Conservation (phyloP, 2,888 invertebrate species). For the Labia minor region DNA sequence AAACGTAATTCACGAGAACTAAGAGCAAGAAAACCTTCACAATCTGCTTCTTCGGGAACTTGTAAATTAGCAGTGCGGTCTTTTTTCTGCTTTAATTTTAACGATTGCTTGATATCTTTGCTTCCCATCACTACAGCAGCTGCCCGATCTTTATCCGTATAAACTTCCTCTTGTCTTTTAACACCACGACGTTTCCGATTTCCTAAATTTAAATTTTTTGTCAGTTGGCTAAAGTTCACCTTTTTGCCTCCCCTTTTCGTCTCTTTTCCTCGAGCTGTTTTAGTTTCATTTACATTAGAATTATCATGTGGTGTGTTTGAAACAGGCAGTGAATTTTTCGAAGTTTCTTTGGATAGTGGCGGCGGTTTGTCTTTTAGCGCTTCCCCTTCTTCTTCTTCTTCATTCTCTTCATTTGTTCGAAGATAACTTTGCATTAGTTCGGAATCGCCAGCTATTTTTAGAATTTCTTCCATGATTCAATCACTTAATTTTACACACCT, state of each 20-base stretch:
- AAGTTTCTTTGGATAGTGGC: neutral
- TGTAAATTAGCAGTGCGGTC: slow-evolving; percentile 59
- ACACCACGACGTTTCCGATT: slow-evolving; percentile 14
- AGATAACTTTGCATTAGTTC: slow-evolving; percentile 73
- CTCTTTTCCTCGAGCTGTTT: slow-evolving; percentile 14
- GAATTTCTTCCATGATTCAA: slow-evolving; percentile 42
- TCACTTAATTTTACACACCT: neutral
- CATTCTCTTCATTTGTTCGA: slow-evolving; percentile 51
- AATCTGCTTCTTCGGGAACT: slow-evolving; percentile 68
- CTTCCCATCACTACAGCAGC: slow-evolving; percentile 78
- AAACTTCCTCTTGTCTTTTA: slow-evolving; percentile 54
- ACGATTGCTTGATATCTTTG: slow-evolving; percentile 76
- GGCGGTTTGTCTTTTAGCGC: slow-evolving; percentile 6
- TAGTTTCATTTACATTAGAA: neutral
- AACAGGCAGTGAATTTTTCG: neutral
- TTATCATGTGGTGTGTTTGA: neutral
- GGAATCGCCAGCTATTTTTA: slow-evolving; percentile 57
- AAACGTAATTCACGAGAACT: slow-evolving; percentile 66
- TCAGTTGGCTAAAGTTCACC: slow-evolving; percentile 30
- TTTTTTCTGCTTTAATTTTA: slow-evolving; percentile 66
- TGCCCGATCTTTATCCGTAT: slow-evolving; percentile 83
- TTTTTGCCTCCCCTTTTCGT: slow-evolving; percentile 20
- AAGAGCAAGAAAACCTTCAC: slow-evolving; percentile 61
- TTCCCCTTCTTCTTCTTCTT: slow-evolving; percentile 29
- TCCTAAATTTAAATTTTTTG: slow-evolving; percentile 28